phyloP scores from a whole-genome alignment of 2,888 invertebrate genomes.

The Argyra leucocephala region DNA sequence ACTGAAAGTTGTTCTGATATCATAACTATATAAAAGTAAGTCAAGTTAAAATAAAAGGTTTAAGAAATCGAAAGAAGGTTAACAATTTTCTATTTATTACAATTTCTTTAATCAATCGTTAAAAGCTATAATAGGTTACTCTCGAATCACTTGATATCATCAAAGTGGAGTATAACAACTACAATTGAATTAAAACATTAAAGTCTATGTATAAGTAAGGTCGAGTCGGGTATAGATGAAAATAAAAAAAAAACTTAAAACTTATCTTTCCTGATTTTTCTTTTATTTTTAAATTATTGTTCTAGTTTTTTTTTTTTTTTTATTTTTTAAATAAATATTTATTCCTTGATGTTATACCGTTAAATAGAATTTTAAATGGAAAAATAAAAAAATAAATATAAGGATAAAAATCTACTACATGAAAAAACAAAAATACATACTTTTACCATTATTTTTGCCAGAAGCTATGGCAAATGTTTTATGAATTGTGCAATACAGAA shows the following conservation, averaged over 20 bases:
- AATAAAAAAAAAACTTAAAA: background rate
- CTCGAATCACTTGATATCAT: too few relatives aligned
- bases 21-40: too few relatives aligned
- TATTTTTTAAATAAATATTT: background rate
- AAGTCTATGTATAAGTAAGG: background rate
- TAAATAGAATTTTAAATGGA: background rate
- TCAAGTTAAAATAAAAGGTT: too few relatives aligned
- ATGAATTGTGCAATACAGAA: background rate
- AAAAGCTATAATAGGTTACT: too few relatives aligned
- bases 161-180: too few relatives aligned
- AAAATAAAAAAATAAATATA: background rate
- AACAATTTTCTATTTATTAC: too few relatives aligned
- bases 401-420: background rate
- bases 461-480: conserved; percentile 1
- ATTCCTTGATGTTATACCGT: background rate
- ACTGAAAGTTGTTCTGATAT: too few relatives aligned
- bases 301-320: background rate
- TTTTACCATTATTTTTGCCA: background rate
- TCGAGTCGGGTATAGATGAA: background rate
- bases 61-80: too few relatives aligned
- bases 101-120: too few relatives aligned
- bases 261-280: background rate
- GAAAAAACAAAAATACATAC: background rate
- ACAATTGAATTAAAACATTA: too few relatives aligned
- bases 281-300: background rate